Conservation (phyloP, 2,113 vertebrate genomes). For the Actenoides lindsayi region DNA sequence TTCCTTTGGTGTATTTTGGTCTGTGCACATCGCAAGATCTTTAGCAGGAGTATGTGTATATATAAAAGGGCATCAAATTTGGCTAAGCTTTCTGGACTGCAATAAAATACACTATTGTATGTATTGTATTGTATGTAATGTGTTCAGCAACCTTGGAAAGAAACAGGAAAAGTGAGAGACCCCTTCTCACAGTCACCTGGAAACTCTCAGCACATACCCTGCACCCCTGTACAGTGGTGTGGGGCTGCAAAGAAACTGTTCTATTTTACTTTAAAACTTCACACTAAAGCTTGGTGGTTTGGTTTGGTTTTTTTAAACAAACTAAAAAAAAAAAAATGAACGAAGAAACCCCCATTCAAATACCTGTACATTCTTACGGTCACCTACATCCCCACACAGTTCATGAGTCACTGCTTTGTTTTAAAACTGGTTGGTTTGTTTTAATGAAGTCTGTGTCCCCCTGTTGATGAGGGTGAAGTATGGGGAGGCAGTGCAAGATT, state of each 20-base stretch:
- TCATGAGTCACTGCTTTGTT: neutral
- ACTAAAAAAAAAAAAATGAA: neutral
- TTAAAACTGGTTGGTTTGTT: neutral
- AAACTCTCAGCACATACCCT: neutral
- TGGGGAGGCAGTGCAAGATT: neutral
- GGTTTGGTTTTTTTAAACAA: neutral
- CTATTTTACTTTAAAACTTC: neutral
- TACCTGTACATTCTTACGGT: fast-evolving
- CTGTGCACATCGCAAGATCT: neutral
- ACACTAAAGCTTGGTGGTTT: neutral
- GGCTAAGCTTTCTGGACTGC: neutral
- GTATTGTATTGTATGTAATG: no score
- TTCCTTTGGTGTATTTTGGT: neutral
- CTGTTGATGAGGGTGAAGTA: neutral
- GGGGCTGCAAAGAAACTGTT: neutral
- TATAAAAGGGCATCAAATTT: neutral
- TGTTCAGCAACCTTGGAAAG: neutral
- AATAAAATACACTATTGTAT: no score
- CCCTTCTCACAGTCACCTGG: neutral
- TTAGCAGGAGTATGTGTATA: neutral
- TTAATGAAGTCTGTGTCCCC: neutral
- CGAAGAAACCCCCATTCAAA: neutral
- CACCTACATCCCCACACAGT: neutral
- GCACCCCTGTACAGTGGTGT: no score
- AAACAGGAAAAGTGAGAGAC: neutral